A percentile compares a stretch with the other conserved stretches of the same genome.
Conservation (phyloP, 2,113 vertebrate genomes). For the Apodemus speciosus region DNA sequence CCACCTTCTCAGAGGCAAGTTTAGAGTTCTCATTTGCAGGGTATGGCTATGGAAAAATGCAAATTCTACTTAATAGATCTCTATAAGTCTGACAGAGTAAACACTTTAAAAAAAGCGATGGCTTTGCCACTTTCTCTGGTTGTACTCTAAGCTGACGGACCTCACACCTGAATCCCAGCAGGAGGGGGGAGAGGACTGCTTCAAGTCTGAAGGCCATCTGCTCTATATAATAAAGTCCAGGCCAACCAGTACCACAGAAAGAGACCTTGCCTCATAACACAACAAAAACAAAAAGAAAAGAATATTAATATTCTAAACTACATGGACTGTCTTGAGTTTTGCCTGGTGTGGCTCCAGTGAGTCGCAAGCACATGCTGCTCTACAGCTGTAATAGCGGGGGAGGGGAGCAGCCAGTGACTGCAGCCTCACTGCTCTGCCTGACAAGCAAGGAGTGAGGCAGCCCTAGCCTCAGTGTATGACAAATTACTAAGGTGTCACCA, state of each 20-base stretch:
- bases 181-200: too few species aligned
- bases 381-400: not conserved
- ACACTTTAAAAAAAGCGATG: not conserved
- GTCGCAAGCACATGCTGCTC: not conserved
- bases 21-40: conserved; percentile 82
- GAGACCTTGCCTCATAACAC: not conserved
- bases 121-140: not conserved
- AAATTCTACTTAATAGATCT: not conserved
- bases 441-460: not conserved
- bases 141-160: not conserved
- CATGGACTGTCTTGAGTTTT: not conserved
- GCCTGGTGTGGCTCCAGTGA: not conserved
- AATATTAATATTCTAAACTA: not conserved
- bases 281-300: not conserved
- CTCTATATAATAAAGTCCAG: not conserved
- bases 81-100: conserved; percentile 9
- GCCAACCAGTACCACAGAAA: not conserved
- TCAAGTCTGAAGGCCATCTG: not conserved
- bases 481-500: not conserved
- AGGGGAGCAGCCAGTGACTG: not conserved
- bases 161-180: not conserved
- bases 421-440: not conserved
- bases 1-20: conserved; percentile 83
- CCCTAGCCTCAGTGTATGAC: not conserved
- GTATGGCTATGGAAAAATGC: conserved; percentile 81